Evolutionary conservation across 2,797 vertebrate genomes (phyloP).

Genomic region (Notolabrus celidotus): DNA sequence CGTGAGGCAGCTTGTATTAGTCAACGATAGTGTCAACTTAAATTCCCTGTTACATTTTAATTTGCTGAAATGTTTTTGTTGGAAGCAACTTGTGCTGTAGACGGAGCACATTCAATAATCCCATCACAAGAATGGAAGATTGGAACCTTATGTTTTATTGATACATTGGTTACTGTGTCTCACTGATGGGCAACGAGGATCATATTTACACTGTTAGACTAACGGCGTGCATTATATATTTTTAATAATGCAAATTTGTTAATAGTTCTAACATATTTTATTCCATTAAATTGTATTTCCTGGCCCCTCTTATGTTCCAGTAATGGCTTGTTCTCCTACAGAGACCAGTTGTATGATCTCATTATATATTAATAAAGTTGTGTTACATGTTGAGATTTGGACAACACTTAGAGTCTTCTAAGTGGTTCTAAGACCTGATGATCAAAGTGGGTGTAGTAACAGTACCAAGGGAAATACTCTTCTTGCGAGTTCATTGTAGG

Average conservation of each 20-base stretch:
- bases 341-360: neutral
- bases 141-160: too few relatives aligned
- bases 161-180: too few relatives aligned
- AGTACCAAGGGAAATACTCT: too few relatives aligned
- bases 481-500: too few relatives aligned
- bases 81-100: neutral
- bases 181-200: constrained; percentile 5
- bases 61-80: constrained; percentile 7
- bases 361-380: neutral
- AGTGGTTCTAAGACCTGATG: too few relatives aligned
- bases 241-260: neutral
- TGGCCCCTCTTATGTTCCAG: neutral
- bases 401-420: too few relatives aligned
- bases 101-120: neutral
- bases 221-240: neutral
- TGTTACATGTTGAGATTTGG: constrained; percentile 14
- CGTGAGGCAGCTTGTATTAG: constrained; percentile 22
- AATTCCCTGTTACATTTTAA: constrained; percentile 16
- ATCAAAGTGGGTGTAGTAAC: too few relatives aligned
- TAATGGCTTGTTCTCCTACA: neutral
- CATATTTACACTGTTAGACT: neutral
- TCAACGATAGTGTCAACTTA: constrained; percentile 27
- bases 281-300: neutral
- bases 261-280: neutral
- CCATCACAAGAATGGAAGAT: too few relatives aligned